These are phyloP conservation scores for Dicyrtoma fusca DNA, from an alignment of 2,888 invertebrate genomes.

Conservation along the genomic window DNA sequence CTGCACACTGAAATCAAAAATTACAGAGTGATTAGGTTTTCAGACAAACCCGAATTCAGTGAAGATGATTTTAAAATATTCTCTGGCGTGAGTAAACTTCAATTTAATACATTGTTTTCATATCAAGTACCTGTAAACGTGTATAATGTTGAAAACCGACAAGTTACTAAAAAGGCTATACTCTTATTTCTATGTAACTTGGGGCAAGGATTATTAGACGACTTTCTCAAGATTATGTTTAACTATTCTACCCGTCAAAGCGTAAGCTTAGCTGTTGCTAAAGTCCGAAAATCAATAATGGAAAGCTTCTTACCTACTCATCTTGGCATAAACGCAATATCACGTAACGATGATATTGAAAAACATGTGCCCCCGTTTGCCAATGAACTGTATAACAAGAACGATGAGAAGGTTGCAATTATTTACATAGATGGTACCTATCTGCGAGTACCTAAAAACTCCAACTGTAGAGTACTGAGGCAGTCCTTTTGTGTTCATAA, in stretches of 20 bases:
- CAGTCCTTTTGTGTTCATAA: conserved; percentile 12
- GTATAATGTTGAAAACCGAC: not conserved
- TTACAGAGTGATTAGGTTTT: too few relatives aligned
- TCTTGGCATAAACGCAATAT: not conserved
- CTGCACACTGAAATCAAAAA: too few relatives aligned
- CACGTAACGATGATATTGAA: not conserved
- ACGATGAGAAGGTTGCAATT: not conserved
- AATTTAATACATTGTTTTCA: not conserved
- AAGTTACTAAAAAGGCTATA: not conserved
- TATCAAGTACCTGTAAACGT: not conserved
- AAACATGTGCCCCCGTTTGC: conserved; percentile 7
- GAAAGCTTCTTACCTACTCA: not conserved
- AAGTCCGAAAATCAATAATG: not conserved
- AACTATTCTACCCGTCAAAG: not conserved
- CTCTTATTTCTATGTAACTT: not conserved
- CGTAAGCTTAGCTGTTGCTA: not conserved
- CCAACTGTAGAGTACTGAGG: not conserved
- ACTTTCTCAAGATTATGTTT: not conserved
- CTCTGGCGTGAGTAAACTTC: not conserved
- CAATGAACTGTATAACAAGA: not conserved
- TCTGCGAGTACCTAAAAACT: conserved; percentile 8
- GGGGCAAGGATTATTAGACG: not conserved
- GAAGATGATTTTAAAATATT: not conserved
- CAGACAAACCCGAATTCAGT: not conserved
- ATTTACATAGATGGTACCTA: conserved; percentile 1